phyloP scores from a whole-genome alignment of 1,140 invertebrate species.

The Bemisia tabaci region DNA sequence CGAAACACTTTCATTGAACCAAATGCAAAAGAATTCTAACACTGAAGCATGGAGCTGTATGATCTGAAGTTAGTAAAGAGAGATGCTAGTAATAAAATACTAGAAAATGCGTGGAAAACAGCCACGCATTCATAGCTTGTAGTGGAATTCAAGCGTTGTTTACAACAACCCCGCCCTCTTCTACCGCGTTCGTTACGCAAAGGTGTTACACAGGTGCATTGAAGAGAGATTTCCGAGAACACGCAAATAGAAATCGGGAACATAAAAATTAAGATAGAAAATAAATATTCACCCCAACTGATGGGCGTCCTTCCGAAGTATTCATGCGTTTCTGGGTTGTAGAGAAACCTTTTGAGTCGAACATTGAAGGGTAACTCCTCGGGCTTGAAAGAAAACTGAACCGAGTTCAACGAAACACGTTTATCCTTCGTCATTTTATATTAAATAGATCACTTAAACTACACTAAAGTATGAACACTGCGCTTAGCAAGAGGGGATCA shows the following conservation, averaged over 20 bases:
- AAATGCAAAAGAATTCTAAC: too few species aligned
- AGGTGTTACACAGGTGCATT: not conserved
- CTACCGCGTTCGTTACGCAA: not conserved
- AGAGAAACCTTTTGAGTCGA: constrained; percentile 43
- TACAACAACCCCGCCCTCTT: not conserved
- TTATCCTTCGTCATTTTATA: not conserved
- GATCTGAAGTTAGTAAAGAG: too few species aligned
- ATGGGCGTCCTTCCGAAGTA: constrained; percentile 72
- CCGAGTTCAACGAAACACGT: not conserved
- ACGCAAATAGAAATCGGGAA: too few species aligned
- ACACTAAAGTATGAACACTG: too few species aligned
- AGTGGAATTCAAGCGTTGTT: not conserved
- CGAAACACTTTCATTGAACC: too few species aligned
- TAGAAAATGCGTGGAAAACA: too few species aligned
- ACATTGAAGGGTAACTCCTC: constrained; percentile 3
- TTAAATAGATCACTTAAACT: not conserved
- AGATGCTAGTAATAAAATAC: too few species aligned
- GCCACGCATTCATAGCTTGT: too few species aligned
- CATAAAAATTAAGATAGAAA: too few species aligned
- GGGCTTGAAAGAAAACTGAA: not conserved
- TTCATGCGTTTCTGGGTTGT: constrained; percentile 76
- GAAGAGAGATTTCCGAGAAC: not conserved
- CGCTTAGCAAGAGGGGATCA: too few species aligned
- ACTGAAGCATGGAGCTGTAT: too few species aligned
- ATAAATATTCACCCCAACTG: constrained; percentile 68